Base-by-base conservation (phyloP, 2,888 invertebrate genomes). In the Ormyrus pomaceus region DNA sequence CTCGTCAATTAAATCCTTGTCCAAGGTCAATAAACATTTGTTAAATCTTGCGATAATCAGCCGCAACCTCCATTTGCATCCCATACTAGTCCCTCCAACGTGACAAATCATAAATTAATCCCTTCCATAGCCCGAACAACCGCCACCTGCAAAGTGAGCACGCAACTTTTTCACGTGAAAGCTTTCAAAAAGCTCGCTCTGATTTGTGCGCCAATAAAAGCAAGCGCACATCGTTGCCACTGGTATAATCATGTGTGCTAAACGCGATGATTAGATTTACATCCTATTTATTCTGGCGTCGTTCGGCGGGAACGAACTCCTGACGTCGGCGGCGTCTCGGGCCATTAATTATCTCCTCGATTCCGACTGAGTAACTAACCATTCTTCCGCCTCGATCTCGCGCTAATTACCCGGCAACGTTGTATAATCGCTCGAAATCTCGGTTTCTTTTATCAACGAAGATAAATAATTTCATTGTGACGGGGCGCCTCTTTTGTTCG, bases 221-320 rank as follows among this genome's bases (percentile, higher is more conserved):
- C 48, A 50, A 9, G 13, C 19, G 51, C 9, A 51, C 0, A 7
- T 50, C 45, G 45, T 45, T 10, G 5, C 10, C 7, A 11, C 69
- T 13, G 46, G 5, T 46, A 13, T 4, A 64, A 45, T 9, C 19
- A 34, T 5, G 19, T 11, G n/a, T 19, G 62, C 13, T 13, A 13
- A 55, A n/a, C 62, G 77, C 55, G 75, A 78, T 66, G 75, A 81
- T 79, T 81, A 75, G 75, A 81, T 78, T 81, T 81, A 75, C 55
- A 77, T 66, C 59, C 68, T 64, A 64, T 58, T 80, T 77, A 80
- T 73, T 80, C 62, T 66, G 6, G 5, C 9, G 11, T 13, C 51
- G 8, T 6, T 45, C 5, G n/a, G 45, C 55, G 19, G 6, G 50
- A 8, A 53, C n/a, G 13, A 53, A 55, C n/a, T 34, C 34, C 34